A percentile compares a stretch with the other conserved stretches of the same genome.
Conservation (phyloP, 2,888 invertebrate genomes). For the Leuctra nigra region DNA sequence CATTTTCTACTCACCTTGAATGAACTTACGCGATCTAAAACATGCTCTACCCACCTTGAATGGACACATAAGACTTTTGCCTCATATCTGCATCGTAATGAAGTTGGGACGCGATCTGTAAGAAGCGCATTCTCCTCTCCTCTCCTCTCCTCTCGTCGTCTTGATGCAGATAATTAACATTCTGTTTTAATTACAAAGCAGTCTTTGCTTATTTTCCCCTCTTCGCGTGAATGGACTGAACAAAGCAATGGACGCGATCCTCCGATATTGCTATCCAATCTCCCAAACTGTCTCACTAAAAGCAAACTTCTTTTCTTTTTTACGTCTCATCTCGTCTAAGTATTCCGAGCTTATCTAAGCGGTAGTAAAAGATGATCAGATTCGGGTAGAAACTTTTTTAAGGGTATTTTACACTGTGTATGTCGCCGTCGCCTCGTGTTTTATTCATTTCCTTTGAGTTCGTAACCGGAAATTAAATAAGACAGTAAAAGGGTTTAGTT, state of each 20-base stretch:
- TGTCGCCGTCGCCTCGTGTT: neutral
- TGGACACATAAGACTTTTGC: too few relatives aligned
- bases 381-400: neutral
- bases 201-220: neutral
- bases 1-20: too few relatives aligned
- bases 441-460: slow-evolving; percentile 5
- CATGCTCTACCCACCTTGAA: too few relatives aligned
- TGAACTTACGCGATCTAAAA: too few relatives aligned
- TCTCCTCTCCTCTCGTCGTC: too few relatives aligned
- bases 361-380: slow-evolving; percentile 7
- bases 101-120: too few relatives aligned
- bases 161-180: too few relatives aligned
- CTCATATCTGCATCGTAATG: too few relatives aligned
- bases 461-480: slow-evolving; percentile 2
- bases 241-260: neutral
- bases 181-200: neutral
- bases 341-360: slow-evolving; percentile 7
- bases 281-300: slow-evolving; percentile 1
- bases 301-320: neutral
- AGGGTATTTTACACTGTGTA: slow-evolving; percentile 4
- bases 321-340: neutral
- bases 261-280: slow-evolving; percentile 6
- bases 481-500: neutral
- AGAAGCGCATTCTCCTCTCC: too few relatives aligned
- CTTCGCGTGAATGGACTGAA: neutral